Evolutionary conservation across 2,113 vertebrate species (phyloP).

Genomic region (Crypturellus undulatus): DNA sequence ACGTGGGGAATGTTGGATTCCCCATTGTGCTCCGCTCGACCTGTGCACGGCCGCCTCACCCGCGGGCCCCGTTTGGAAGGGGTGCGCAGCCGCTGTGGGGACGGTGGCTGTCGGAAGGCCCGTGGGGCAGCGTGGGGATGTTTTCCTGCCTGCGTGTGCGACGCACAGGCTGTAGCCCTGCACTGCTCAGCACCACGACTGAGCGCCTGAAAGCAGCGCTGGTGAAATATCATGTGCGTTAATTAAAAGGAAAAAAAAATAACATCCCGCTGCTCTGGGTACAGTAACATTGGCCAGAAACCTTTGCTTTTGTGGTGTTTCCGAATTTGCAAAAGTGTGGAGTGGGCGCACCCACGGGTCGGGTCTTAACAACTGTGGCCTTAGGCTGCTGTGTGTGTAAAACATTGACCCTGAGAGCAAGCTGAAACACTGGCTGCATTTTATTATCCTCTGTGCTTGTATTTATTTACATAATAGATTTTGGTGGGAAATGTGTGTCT

Average conservation of each 20-base stretch:
- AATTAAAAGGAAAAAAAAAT: not conserved
- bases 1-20: not conserved
- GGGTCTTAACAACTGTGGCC: not conserved
- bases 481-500: slow-evolving; percentile 49
- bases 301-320: not conserved
- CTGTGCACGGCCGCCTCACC: slow-evolving; percentile 11
- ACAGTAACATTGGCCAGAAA: not conserved
- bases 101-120: too few relatives aligned
- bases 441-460: not conserved
- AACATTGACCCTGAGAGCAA: not conserved
- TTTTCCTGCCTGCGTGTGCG: not conserved
- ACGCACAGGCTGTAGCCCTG: too few relatives aligned
- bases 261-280: not conserved
- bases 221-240: not conserved
- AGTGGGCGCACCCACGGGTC: not conserved
- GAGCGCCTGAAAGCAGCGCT: not conserved
- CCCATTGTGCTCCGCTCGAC: slow-evolving; percentile 13
- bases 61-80: slow-evolving; percentile 9
- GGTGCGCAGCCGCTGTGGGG: too few relatives aligned
- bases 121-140: too few relatives aligned
- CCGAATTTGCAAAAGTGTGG: not conserved
- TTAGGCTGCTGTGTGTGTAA: not conserved
- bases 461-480: slow-evolving; percentile 69
- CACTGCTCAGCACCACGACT: not conserved
- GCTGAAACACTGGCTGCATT: not conserved